Percentiles rank a stretch among this genome's conserved stretches.
phyloP scores from a whole-genome alignment of 1,140 invertebrate species.

The Leptinotarsa undecemlineata region DNA sequence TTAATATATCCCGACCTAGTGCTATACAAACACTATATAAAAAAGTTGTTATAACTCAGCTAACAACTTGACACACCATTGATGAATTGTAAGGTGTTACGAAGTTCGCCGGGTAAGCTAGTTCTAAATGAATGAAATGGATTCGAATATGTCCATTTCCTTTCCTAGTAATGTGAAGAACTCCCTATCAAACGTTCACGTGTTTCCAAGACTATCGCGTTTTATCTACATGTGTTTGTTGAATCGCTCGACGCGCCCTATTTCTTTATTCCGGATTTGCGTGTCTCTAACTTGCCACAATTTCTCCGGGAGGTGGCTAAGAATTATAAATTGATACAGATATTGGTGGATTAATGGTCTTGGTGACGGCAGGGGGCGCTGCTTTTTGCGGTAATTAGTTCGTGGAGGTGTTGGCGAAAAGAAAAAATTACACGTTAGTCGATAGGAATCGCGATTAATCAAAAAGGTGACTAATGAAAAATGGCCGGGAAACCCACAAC shows the following conservation, averaged over 20 bases:
- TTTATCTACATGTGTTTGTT: constrained; percentile 1
- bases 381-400: constrained; percentile 27
- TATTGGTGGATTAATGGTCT: constrained; percentile 27
- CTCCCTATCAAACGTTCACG: neutral
- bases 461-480: constrained; percentile 25
- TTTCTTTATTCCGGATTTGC: constrained; percentile 19
- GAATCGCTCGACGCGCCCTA: neutral
- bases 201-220: neutral
- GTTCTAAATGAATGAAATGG: no score
- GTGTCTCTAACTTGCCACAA: constrained; percentile 12
- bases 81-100: no score
- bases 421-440: constrained; percentile 1
- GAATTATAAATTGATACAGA: constrained; percentile 32
- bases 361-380: constrained; percentile 4
- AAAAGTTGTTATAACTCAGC: no score
- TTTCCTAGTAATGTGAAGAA: no score
- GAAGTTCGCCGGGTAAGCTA: no score
- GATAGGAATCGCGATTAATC: constrained; percentile 26
- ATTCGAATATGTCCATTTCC: no score
- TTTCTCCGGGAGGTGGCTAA: constrained; percentile 13
- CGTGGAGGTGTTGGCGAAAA: constrained; percentile 17
- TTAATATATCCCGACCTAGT: no score
- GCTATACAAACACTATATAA: no score
- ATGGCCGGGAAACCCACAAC: constrained; percentile 19
- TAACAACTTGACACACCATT: no score